Evolutionary conservation across 2,888 invertebrate genomes (phyloP), one percentile per base, ranked within the genome.

Genomic region (Helicoverpa assulta): DNA sequence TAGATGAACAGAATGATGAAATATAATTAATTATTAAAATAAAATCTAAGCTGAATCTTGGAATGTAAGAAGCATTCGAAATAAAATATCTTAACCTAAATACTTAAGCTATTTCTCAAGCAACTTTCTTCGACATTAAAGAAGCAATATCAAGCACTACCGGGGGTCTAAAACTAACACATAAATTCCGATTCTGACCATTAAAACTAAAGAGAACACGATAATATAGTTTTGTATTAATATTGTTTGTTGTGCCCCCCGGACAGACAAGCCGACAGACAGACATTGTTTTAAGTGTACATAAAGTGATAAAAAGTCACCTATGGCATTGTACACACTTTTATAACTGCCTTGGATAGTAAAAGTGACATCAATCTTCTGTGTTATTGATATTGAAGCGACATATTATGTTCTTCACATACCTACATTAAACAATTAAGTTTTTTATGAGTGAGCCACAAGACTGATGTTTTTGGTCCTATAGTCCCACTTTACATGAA

Each of bases 141-240:
- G 69, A 76, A 74, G 75, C 58, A 62, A 76, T 76, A 66, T 53
- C 19, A 65, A n/a, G 66, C 68, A 71, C 83, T 71, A 81, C 37
- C 81, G 64, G 81, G 83, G 83, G 81, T 83, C 81, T 63, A 71
- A 66, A 64, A 62, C 52, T 69, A 68, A 78, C 70, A 75, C 61
- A 82, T 81, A 83, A 72, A 81, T 83, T 72, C 52, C 66, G 75
- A 68, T 72, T 66, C 40, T 16, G 47, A 18, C 65, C 54, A 73
- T 81, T 81, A 75, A 75, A 75, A 67, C 68, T 58, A 64, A 59
- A 60, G 68, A 75, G 26, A 73, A 69, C 63, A 75, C 10, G 60
- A 68, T 66, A 55, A 58, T 51, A 67, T 70, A 63, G 50, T 73
- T 73, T 73, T 75, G 53, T 78, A 68, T 78, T 81, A 75, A 73